Conservation (phyloP, 37 sponge, comb jelly and placozoan species). For the Cladorhizidae sp. region DNA sequence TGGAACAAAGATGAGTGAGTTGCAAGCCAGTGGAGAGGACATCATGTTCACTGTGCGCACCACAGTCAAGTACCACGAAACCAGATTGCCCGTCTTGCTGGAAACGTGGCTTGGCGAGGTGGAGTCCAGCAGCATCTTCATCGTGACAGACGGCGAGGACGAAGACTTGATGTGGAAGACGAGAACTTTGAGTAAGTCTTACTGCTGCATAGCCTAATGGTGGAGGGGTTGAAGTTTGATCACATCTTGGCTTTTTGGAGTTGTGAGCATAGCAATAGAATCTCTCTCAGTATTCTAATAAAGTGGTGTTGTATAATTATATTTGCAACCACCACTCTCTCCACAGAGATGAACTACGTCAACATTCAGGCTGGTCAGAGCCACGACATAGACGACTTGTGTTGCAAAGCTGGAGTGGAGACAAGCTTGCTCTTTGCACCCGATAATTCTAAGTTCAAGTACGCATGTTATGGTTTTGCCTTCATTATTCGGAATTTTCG, state of each 20-base stretch:
- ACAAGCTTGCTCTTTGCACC: slow-evolving; percentile 13
- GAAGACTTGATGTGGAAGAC: neutral
- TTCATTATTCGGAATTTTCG: too few relatives aligned
- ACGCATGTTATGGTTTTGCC: neutral
- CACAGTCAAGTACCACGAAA: slow-evolving; percentile 24
- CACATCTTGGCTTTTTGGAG: too few relatives aligned
- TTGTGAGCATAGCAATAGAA: too few relatives aligned
- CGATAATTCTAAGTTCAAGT: slow-evolving; percentile 43
- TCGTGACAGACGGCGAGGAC: slow-evolving; percentile 60
- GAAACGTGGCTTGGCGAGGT: slow-evolving; percentile 54
- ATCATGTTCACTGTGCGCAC: slow-evolving; percentile 58
- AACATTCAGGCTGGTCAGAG: slow-evolving; percentile 15
- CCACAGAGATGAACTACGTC: slow-evolving; percentile 31
- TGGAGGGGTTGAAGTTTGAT: too few relatives aligned
- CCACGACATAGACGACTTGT: slow-evolving; percentile 33
- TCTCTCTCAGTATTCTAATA: too few relatives aligned
- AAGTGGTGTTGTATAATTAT: too few relatives aligned
- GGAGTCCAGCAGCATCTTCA: slow-evolving; percentile 18
- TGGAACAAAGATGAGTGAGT: neutral
- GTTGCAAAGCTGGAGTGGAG: slow-evolving; percentile 69
- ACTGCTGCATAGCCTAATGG: too few relatives aligned
- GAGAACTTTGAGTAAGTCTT: neutral
- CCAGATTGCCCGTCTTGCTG: slow-evolving; percentile 39
- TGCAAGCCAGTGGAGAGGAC: slow-evolving; percentile 14
- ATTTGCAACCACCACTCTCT: too few relatives aligned